Base-by-base conservation (phyloP, 92 coral and sea anemone genomes). In the Blastomussa wellsi region DNA sequence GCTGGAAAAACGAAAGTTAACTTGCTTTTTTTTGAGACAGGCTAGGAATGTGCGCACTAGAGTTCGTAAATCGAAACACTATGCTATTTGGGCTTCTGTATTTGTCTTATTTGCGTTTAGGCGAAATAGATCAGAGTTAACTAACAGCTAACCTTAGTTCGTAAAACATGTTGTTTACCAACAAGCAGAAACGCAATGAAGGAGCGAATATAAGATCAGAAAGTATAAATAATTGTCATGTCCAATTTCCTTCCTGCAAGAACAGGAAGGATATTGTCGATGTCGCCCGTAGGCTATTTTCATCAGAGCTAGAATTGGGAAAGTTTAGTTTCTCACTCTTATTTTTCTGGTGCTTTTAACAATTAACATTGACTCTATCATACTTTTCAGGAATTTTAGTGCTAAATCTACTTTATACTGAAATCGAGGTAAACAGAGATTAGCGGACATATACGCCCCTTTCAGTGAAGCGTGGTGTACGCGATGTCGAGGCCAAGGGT, bases 401-500 rank as follows among this genome's bases (percentile, higher is more conserved):
- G 59, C 17, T 9, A 17, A 57, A 22, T 26, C 11, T 24, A 24
- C 29, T 57, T n/a, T n/a, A n/a, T n/a, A 14, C 29, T 0, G 65
- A 57, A 22, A 57, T 57, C 17, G 65, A 57, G 26, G 12, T 5
- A 57, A 57, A 24, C 65, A 53, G 20, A 53, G 66, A 22, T 5
- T 5, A 12, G 31, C 32, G 11, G 10, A n/a, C n/a, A 14, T n/a
- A 33, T 33, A 14, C 9, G 52, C 53, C 28, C 2, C n/a, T 19
- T 55, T 28, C 26, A 67, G 42, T 35, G 13, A 32, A 36, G 28
- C 47, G 32, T 24, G 53, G 48, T 22, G 28, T n/a, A 57, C 68
- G 26, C 42, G 48, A 20, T 52, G 33, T 77, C 81, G 69, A 77
- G 81, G 81, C 81, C 55, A 44, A 8, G 1, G 44, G 22, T 77